These are phyloP conservation scores for Oscheius sp. DNA, from an alignment of 2,888 invertebrate species.

Conservation along the genomic window DNA sequence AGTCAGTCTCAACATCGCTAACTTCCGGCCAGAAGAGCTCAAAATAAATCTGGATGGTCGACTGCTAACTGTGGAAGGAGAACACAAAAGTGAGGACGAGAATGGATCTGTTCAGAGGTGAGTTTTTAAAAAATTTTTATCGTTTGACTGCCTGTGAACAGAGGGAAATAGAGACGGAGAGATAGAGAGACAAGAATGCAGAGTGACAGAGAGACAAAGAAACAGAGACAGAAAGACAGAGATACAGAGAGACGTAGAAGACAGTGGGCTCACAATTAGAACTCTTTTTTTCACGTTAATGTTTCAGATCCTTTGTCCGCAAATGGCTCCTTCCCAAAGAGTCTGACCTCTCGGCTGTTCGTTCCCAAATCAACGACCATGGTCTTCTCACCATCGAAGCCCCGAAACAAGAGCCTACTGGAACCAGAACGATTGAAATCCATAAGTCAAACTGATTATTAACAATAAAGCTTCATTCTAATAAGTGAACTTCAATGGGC, in stretches of 20 bases:
- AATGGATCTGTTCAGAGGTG: constrained; percentile 10
- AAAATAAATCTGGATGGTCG: constrained; percentile 50
- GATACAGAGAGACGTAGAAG: no score
- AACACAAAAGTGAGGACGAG: constrained; percentile 39
- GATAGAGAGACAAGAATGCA: no score
- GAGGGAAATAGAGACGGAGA: no score
- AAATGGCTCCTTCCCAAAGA: constrained; percentile 45
- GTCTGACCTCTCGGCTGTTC: constrained; percentile 42
- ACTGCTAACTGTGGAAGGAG: constrained; percentile 45
- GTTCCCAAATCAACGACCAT: constrained; percentile 34
- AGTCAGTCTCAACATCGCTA: constrained; percentile 44
- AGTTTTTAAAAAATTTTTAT: background rate
- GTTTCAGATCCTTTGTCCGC: constrained; percentile 51
- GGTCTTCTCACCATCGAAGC: constrained; percentile 47
- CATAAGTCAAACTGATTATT: background rate
- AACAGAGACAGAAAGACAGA: no score
- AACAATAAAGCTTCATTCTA: background rate
- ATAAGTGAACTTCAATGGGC: no score
- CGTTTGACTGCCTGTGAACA: no score
- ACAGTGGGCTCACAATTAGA: no score
- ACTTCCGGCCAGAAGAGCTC: constrained; percentile 53
- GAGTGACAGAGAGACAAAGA: no score
- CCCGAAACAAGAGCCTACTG: constrained; percentile 31
- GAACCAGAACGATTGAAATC: no score
- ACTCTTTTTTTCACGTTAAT: no score